Conservation (phyloP, 2,888 invertebrate genomes). For the Leptopilina drosophilae region DNA sequence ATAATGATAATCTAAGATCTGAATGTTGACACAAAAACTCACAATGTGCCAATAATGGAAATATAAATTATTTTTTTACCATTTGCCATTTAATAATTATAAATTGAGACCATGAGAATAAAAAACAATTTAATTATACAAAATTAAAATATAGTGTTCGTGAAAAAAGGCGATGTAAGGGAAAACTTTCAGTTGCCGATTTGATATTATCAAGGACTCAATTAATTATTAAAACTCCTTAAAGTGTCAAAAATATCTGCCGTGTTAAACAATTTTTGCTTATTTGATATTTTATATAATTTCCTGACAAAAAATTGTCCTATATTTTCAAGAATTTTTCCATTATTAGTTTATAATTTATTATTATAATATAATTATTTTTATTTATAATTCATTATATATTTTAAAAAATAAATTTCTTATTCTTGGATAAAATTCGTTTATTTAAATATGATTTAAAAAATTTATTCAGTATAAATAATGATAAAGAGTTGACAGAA, state of each 20-base stretch:
- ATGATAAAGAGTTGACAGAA: background rate
- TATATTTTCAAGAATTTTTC: too few species aligned
- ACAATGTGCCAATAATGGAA: slow-evolving; percentile 4
- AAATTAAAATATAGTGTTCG: background rate
- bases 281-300: background rate
- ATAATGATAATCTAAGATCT: background rate
- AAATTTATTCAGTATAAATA: too few species aligned
- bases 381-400: too few species aligned
- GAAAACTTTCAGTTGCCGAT: slow-evolving; percentile 13
- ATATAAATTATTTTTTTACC: background rate
- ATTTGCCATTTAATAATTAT: background rate
- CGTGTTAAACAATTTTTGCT: background rate
- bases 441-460: too few species aligned
- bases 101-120: background rate
- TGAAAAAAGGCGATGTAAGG: background rate
- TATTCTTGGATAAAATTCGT: too few species aligned
- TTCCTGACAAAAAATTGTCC: background rate
- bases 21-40: slow-evolving; percentile 18
- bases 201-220: slow-evolving; percentile 3
- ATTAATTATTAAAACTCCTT: background rate
- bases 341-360: too few species aligned
- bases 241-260: background rate
- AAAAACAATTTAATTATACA: background rate
- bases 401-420: too few species aligned
- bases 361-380: too few species aligned